phyloP scores from a whole-genome alignment of 2,113 vertebrate genomes.

The Sylvilagus bachmani region DNA sequence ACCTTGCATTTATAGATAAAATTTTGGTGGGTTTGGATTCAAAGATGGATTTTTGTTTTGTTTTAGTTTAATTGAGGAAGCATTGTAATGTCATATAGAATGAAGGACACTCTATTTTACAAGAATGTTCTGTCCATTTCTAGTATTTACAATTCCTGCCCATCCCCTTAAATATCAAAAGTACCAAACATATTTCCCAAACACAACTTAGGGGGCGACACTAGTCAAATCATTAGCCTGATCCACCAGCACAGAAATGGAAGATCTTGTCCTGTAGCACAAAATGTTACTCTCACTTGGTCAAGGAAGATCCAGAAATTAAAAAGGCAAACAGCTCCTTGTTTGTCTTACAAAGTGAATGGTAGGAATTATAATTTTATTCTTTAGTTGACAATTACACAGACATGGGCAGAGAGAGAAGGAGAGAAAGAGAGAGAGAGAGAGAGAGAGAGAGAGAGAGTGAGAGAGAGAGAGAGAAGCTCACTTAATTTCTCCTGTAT shows the following conservation, averaged over 20 bases:
- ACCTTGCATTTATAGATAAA: background rate
- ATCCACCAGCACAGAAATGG: background rate
- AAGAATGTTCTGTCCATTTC: background rate
- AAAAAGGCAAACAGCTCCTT: background rate
- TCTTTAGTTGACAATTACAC: background rate
- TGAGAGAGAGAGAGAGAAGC: background rate
- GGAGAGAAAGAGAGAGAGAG: background rate
- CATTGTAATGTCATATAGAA: background rate
- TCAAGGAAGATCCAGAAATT: background rate
- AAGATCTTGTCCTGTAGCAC: background rate
- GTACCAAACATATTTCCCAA: background rate
- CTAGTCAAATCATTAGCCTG: background rate
- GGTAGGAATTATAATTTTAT: background rate
- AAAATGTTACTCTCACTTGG: background rate
- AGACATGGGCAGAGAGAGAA: background rate
- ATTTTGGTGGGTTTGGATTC: background rate
- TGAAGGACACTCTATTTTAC: background rate
- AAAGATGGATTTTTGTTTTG: no score
- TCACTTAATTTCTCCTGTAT: conserved; percentile 21
- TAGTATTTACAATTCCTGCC: background rate
- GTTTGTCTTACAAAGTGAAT: background rate
- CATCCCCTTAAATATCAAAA: background rate
- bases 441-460: background rate
- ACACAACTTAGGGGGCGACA: background rate
- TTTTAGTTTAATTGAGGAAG: background rate